These are phyloP conservation scores for Odontesthes bonariensis DNA, from an alignment of 2,113 vertebrate species.

Conservation along the genomic window DNA sequence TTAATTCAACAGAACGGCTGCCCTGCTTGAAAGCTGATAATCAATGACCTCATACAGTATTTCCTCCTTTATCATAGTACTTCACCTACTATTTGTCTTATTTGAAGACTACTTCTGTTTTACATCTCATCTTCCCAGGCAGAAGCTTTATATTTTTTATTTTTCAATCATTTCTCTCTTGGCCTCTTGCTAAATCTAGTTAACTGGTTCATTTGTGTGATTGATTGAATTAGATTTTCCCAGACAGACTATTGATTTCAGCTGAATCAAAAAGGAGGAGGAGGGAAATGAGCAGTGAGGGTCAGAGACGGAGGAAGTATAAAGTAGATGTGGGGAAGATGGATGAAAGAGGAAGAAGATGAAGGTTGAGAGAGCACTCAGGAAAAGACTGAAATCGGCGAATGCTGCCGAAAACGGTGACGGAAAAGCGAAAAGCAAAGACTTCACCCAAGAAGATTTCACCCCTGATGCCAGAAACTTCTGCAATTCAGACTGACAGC, in stretches of 20 bases:
- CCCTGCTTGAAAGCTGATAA: not conserved
- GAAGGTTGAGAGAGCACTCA: not conserved
- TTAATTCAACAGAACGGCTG: too few species aligned
- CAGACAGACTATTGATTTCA: conserved; percentile 28
- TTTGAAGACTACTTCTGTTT: not conserved
- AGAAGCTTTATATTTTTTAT: not conserved
- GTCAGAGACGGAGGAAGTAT: not conserved
- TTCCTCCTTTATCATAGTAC: not conserved
- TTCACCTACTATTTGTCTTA: not conserved
- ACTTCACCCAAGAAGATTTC: conserved; percentile 42
- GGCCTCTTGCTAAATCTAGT: not conserved
- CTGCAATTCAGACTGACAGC: conserved; percentile 16
- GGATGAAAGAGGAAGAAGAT: conserved; percentile 11
- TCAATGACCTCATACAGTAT: not conserved
- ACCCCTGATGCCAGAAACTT: conserved; percentile 27
- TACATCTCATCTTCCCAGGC: not conserved
- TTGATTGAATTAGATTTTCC: conserved; percentile 27
- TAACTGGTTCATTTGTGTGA: conserved; percentile 18
- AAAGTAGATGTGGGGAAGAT: not conserved
- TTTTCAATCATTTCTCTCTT: not conserved
- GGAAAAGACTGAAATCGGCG: not conserved
- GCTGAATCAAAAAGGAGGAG: not conserved
- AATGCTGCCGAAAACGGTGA: conserved; percentile 15
- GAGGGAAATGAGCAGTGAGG: not conserved
- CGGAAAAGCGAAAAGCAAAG: conserved; percentile 5